A percentile compares a stretch with the other conserved stretches of the same genome.
Conservation (phyloP, 2,113 vertebrate genomes). For the Orthonyx spaldingii region DNA sequence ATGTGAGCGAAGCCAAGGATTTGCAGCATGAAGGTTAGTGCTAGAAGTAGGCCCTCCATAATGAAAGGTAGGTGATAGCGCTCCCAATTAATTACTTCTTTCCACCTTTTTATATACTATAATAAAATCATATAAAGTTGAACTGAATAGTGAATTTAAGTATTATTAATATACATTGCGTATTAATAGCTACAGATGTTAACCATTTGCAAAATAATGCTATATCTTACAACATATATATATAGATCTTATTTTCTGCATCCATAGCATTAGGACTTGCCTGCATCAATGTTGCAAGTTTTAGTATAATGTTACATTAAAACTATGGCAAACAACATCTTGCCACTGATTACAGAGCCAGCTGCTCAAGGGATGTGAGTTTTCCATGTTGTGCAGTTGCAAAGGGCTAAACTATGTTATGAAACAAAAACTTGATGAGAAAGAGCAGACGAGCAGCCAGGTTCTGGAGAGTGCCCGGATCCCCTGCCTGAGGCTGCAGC, state of each 20-base stretch:
- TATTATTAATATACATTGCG: neutral
- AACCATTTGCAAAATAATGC: neutral
- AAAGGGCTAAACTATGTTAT: neutral
- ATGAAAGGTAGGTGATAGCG: neutral
- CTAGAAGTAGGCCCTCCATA: neutral
- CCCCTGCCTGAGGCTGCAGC: neutral
- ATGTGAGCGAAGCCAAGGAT: neutral
- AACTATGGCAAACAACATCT: neutral
- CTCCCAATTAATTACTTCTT: neutral
- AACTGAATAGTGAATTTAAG: neutral
- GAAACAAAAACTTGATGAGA: neutral
- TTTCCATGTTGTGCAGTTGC: neutral
- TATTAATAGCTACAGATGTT: neutral
- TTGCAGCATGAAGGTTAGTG: neutral
- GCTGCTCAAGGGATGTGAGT: neutral
- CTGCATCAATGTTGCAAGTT: neutral
- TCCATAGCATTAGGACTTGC: neutral
- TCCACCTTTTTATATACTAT: neutral
- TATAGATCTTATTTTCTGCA: neutral
- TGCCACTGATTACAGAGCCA: neutral
- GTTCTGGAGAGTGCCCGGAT: fast-evolving
- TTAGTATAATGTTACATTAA: neutral
- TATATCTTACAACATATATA: neutral
- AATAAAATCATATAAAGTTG: neutral
- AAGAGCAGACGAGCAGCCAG: neutral